Evolutionary conservation across 2,113 vertebrate genomes (phyloP), one percentile per base, ranked within the genome.

Genomic region (human): DNA sequence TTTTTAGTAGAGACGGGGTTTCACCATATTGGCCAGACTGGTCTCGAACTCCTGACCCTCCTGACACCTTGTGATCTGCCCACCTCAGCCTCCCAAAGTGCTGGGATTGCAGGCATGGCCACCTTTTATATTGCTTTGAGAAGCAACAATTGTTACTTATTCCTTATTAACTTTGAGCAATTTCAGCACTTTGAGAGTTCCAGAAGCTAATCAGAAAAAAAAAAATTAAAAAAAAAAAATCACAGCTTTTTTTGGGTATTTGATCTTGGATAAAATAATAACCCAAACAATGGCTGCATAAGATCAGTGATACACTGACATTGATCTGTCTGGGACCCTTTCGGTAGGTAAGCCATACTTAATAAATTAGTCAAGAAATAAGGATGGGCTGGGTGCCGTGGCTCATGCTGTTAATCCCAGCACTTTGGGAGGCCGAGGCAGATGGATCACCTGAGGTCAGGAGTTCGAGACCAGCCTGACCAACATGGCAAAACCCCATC

Each of bases 121-220:
- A 64, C 61, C 59, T 97, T 90, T 84, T 55, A 90, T 23, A 80
- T 43, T 91, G 90, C 97, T 96, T 97, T 97, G 82, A 97, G 92
- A 98, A 98, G 94, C 23, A 43, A 94, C 61, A 98, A 96, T 8
- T 85, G 32, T n/a, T 92, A 97, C 45, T 95, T 43, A 93, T 88
- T 97, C 93, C 82, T 76, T 25, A 81, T 23, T 4, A 97, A 94
- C 73, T 40, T 57, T n/a, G 50, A 98, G 75, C 75, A 95, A 94
- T 95, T 76, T 84, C 90, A 78, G 78, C 38, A 97, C 87, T 98
- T 95, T 73, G 38, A 64, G 27, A 64, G 5, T 64, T 64, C 50
- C 43, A 97, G 11, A 16, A 89, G 20, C 84, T 61, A 50, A 94
- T 79, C 68, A 97, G 89, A 64, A 96, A 95, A 97, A 94, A 90